Evolutionary conservation across 53 echinoderm and acorn worm species (phyloP), one percentile per base, ranked within the genome.

Genomic region (Crossaster papposus): DNA sequence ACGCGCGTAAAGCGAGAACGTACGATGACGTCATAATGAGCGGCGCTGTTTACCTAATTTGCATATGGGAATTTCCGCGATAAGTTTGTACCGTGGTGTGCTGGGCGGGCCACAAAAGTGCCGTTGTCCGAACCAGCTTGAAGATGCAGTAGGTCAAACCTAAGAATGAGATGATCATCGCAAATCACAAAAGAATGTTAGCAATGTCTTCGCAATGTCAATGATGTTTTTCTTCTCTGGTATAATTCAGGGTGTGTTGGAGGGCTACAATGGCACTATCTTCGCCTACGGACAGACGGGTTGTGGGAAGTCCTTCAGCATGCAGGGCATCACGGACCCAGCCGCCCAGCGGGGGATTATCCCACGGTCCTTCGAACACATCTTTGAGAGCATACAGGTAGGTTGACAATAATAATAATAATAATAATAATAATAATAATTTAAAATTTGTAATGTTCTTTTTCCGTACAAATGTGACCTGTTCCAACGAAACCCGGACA

Each of bases 281-380:
- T 98, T 98, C 87, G 98, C 98, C 32, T 98, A 98, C 65, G 98
- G 98, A 55, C 98, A 98, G 82, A 98, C 98, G 17, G 98, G 98
- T 9, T 98, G 98, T 53, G 98, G 98, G 17, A 98, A 98, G 55
- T 98, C 98, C 12, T 98, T 98, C 94, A 98, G 98, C 80, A 98
- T 98, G 98, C 98, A 98, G 86, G 98, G 98, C 17, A 98, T 98
- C 75, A 93, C 94, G 20, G 94, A 98, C 91, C 98, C 98, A 17
- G 65, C 96, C 29, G 93, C 98, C 17, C 98, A 98, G 63, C 83
- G 98, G 3, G 96, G 98, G 0, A 96, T 98, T 78, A 98, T 98
- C 15, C 98, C 98, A 30, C 77, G 98, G 72, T 91, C 98, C 26
- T 98, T 98, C 85, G 98, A 98, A 80, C 98, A 98, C 70, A 98